Percentiles rank a stretch among this genome's conserved stretches.
These are phyloP conservation scores for Phalera bucephala DNA, from an alignment of 2,888 invertebrate species.

Conservation along the genomic window DNA sequence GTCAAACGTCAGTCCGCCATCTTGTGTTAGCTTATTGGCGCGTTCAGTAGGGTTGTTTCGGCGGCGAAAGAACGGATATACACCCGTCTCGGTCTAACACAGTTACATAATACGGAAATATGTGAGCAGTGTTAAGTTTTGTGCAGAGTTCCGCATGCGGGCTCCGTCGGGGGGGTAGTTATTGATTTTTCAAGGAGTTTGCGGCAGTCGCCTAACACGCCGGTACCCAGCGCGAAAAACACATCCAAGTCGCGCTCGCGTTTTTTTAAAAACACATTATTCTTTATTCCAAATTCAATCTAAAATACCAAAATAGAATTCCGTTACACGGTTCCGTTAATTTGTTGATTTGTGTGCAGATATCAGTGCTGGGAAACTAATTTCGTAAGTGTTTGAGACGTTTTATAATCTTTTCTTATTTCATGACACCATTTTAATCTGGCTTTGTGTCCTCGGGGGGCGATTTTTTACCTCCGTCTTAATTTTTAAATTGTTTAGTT, in stretches of 20 bases:
- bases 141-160: slow-evolving; percentile 76
- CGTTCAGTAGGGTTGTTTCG: slow-evolving; percentile 53
- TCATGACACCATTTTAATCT: slow-evolving; percentile 54
- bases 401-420: slow-evolving; percentile 40
- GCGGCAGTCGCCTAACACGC: slow-evolving; percentile 77
- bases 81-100: slow-evolving; percentile 55
- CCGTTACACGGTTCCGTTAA: slow-evolving; percentile 26
- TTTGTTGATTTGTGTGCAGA: slow-evolving; percentile 51
- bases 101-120: slow-evolving; percentile 78
- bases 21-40: slow-evolving; percentile 62
- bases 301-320: slow-evolving; percentile 17
- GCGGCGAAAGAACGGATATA: slow-evolving; percentile 44
- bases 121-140: slow-evolving; percentile 71
- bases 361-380: slow-evolving; percentile 60
- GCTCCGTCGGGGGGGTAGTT: slow-evolving; percentile 62
- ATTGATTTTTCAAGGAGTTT: slow-evolving; percentile 78
- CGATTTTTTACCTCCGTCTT: slow-evolving; percentile 31
- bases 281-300: slow-evolving; percentile 48
- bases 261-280: slow-evolving; percentile 52
- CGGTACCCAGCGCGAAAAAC: slow-evolving; percentile 79
- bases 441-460: slow-evolving; percentile 39
- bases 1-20: slow-evolving; percentile 75
- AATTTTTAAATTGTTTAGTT: slow-evolving; percentile 14
- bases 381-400: slow-evolving; percentile 63
- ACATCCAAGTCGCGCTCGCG: slow-evolving; percentile 69